Evolutionary conservation across 2,888 invertebrate genomes (phyloP).

Genomic region (Euspilapteryx auroguttella): DNA sequence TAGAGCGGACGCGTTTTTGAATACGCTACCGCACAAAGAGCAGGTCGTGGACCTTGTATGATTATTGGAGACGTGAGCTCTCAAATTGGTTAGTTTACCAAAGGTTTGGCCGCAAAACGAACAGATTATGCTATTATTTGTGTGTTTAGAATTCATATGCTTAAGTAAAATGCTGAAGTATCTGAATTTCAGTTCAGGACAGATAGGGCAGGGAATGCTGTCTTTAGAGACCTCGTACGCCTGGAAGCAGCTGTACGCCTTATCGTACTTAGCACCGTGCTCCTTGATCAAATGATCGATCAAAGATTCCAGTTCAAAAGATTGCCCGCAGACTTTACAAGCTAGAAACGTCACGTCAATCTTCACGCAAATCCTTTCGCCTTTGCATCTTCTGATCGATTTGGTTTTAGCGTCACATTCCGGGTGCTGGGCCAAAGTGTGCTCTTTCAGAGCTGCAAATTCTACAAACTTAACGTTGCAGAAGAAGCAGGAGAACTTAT

Average conservation of each 20-base stretch:
- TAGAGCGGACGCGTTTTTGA: conserved; percentile 35
- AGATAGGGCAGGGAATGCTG: conserved; percentile 35
- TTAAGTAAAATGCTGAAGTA: conserved; percentile 35
- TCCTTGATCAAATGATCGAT: conserved; percentile 32
- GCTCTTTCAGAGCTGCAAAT: conserved; percentile 12
- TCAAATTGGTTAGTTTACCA: conserved; percentile 28
- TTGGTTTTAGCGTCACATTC: conserved; percentile 33
- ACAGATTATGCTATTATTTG: conserved; percentile 39
- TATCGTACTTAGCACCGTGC: conserved; percentile 38
- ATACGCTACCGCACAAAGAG: conserved; percentile 28
- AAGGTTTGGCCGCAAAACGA: conserved; percentile 42
- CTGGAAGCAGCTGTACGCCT: conserved; percentile 27
- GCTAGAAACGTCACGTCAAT: conserved; percentile 28
- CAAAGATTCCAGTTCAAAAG: conserved; percentile 21
- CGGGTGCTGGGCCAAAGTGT: conserved; percentile 18
- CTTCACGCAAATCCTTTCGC: conserved; percentile 33
- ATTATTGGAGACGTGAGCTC: conserved; percentile 31
- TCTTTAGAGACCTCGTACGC: conserved; percentile 34
- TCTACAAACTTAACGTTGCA: conserved; percentile 15
- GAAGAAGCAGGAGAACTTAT: conserved; percentile 18
- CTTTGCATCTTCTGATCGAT: conserved; percentile 38
- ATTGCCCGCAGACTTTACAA: conserved; percentile 28
- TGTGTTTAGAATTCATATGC: conserved; percentile 40
- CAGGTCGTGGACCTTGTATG: conserved; percentile 37
- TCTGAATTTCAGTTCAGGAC: conserved; percentile 23